These are phyloP conservation scores for Sthenelais limicola DNA, from an alignment of 2,888 invertebrate genomes.

Conservation along the genomic window DNA sequence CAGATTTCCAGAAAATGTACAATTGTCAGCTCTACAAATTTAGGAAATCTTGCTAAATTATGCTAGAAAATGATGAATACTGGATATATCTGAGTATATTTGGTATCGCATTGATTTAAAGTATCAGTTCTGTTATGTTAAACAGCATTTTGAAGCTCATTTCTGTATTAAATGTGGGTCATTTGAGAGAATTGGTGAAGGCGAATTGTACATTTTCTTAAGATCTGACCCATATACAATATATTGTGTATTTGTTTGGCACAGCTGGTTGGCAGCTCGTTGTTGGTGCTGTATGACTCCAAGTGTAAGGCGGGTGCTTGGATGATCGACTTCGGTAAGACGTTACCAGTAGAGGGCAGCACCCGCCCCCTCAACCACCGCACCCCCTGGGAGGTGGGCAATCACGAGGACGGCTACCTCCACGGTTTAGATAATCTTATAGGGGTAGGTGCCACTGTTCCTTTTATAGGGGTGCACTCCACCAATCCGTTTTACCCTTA, in stretches of 20 bases:
- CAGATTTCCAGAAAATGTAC: too few species aligned
- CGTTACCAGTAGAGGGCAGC: conserved; percentile 79
- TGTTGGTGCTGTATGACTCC: conserved; percentile 93
- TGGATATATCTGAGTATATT: too few species aligned
- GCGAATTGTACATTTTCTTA: too few species aligned
- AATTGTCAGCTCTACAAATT: too few species aligned
- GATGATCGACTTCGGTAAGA: conserved; percentile 98
- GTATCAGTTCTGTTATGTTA: too few species aligned
- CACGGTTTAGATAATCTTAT: conserved; percentile 94
- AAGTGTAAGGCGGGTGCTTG: conserved; percentile 87
- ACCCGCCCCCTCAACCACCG: conserved; percentile 84
- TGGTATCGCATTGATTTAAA: too few species aligned
- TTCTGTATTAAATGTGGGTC: too few species aligned
- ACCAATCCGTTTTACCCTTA: conserved; percentile 51
- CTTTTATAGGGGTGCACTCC: too few species aligned
- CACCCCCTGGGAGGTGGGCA: conserved; percentile 89
- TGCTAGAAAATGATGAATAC: too few species aligned
- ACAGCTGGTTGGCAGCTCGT: conserved; percentile 79
- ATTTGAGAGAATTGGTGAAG: too few species aligned
- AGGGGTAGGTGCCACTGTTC: conserved; percentile 41
- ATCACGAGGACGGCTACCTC: conserved; percentile 96
- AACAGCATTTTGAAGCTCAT: too few species aligned
- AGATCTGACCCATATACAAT: neutral
- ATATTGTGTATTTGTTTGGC: conserved; percentile 30
- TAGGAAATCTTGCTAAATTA: too few species aligned